These are phyloP conservation scores for Polypedilum vanderplanki DNA, from an alignment of 1,140 invertebrate species.

Conservation along the genomic window DNA sequence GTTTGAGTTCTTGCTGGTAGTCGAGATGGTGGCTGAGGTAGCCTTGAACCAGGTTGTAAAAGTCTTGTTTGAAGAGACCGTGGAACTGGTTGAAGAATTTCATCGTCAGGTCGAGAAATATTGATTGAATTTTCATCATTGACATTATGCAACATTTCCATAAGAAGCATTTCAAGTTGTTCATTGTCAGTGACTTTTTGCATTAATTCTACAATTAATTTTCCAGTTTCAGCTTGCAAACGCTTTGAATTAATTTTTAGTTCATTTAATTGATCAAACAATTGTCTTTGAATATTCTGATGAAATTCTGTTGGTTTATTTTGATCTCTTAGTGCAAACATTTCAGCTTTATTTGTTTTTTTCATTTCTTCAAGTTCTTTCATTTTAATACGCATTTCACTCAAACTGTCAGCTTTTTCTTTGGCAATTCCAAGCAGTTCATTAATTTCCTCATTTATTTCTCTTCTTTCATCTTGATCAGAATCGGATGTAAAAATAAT, in stretches of 20 bases:
- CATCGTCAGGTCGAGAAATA: too few species aligned
- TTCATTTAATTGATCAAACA: neutral
- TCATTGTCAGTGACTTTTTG: neutral
- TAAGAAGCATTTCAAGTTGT: too few species aligned
- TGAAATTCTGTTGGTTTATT: neutral
- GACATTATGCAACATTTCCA: too few species aligned
- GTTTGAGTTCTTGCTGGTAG: neutral
- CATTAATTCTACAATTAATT: neutral
- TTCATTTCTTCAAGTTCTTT: neutral
- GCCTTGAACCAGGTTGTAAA: neutral
- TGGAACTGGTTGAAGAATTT: neutral
- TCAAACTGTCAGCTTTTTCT: too few species aligned
- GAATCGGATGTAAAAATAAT: neutral
- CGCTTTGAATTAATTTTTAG: neutral
- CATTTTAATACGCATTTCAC: neutral
- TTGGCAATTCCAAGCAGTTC: neutral
- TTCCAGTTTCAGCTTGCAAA: neutral
- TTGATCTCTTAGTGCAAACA: constrained; percentile 2
- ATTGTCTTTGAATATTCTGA: neutral
- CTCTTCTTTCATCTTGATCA: neutral
- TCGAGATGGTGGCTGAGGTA: neutral
- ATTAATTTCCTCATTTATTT: neutral
- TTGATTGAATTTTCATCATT: too few species aligned
- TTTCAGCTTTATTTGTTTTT: neutral
- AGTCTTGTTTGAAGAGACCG: neutral